phyloP scores from a whole-genome alignment of 2,113 vertebrate genomes.

The Oreochromis niloticus region DNA sequence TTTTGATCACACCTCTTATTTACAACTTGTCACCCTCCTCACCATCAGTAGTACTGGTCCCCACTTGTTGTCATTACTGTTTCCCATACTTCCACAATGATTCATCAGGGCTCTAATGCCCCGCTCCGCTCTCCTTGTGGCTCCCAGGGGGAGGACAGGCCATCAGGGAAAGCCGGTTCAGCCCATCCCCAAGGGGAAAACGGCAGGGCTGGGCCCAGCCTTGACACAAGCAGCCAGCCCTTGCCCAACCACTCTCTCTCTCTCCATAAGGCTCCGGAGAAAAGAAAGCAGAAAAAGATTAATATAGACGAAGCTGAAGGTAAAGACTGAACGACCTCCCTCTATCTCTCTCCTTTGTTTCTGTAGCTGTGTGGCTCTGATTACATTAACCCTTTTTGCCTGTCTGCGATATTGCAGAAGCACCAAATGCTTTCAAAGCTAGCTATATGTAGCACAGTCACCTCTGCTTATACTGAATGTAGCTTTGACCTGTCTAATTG shows the following conservation, averaged over 20 bases:
- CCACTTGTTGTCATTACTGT: conserved; percentile 6
- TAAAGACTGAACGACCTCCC: conserved; percentile 69
- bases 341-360: conserved; percentile 17
- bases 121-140: conserved; percentile 75
- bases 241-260: conserved; percentile 74
- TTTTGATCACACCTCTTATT: background rate
- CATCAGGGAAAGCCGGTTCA: conserved; percentile 89
- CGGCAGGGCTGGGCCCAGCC: conserved; percentile 82
- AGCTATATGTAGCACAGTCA: conserved; percentile 55
- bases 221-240: conserved; percentile 57
- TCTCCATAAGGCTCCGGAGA: conserved; percentile 78
- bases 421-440: conserved; percentile 58
- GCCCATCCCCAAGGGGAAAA: conserved; percentile 90
- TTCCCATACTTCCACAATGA: conserved; percentile 22
- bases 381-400: conserved; percentile 51
- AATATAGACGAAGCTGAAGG: conserved; percentile 99
- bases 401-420: conserved; percentile 35
- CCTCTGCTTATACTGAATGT: conserved; percentile 46
- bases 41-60: background rate
- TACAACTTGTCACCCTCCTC: background rate
- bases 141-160: conserved; percentile 89
- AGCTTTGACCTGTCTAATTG: conserved; percentile 61
- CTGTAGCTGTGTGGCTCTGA: conserved; percentile 49
- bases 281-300: conserved; percentile 96
- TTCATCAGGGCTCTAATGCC: conserved; percentile 52